These are phyloP conservation scores for Triplophysa bombifrons DNA, from an alignment of 2,797 vertebrate genomes.

Conservation along the genomic window DNA sequence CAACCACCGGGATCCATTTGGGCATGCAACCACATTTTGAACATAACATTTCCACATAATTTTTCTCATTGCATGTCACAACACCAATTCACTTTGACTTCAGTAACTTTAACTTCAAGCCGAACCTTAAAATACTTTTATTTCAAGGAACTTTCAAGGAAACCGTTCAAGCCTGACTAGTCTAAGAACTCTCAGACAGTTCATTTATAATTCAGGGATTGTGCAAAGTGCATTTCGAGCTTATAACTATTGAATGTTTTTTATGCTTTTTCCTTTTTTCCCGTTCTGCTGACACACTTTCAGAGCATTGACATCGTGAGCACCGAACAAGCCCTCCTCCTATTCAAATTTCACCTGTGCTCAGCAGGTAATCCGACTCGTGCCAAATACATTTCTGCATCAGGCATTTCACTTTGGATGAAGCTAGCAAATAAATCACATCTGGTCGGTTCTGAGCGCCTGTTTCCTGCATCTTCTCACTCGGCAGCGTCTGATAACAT, in stretches of 20 bases:
- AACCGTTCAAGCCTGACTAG: not conserved
- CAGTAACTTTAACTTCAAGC: not conserved
- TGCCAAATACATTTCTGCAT: slow-evolving; percentile 44
- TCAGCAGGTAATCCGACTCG: slow-evolving; percentile 48
- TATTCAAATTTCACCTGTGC: slow-evolving; percentile 42
- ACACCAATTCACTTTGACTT: too few relatives aligned
- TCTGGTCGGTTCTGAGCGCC: slow-evolving; percentile 60
- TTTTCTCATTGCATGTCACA: not conserved
- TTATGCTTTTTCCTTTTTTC: slow-evolving; percentile 20
- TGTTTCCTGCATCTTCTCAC: slow-evolving; percentile 68
- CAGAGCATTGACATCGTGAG: slow-evolving; percentile 45
- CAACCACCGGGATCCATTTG: too few relatives aligned
- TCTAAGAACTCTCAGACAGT: slow-evolving; percentile 31
- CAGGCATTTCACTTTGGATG: slow-evolving; percentile 50
- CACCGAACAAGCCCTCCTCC: slow-evolving; percentile 48
- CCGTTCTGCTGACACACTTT: slow-evolving; percentile 2
- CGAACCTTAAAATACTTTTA: slow-evolving; percentile 15
- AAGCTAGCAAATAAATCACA: slow-evolving; percentile 54
- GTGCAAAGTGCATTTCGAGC: slow-evolving; percentile 49
- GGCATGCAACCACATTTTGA: not conserved
- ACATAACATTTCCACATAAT: not conserved
- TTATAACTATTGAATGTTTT: slow-evolving; percentile 40
- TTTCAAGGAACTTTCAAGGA: not conserved
- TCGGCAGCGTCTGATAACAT: slow-evolving; percentile 57
- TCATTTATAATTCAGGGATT: slow-evolving; percentile 75